Evolutionary conservation across 2,888 invertebrate species (phyloP).

Genomic region (Drosophila kokeensis): DNA sequence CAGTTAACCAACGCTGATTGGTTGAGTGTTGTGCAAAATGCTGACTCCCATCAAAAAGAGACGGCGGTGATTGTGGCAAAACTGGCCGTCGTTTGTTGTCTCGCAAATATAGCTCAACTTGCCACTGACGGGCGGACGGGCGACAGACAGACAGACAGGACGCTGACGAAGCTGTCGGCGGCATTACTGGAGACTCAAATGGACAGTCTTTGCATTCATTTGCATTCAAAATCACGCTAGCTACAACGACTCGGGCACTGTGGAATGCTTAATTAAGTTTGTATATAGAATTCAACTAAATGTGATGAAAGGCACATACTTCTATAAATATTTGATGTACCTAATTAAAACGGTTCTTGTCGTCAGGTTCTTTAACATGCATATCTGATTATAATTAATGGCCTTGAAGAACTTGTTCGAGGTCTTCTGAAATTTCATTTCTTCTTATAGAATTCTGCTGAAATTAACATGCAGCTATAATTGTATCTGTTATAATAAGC

Average conservation of each 20-base stretch:
- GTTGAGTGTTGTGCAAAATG: slow-evolving; percentile 73
- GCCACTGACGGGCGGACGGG: slow-evolving; percentile 48
- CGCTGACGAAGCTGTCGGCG: slow-evolving; percentile 58
- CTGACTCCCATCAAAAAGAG: slow-evolving; percentile 39
- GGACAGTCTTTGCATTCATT: slow-evolving; percentile 77
- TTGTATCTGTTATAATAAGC: background rate
- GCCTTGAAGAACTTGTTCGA: background rate
- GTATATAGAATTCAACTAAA: slow-evolving; percentile 11
- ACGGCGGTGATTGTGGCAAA: slow-evolving; percentile 11
- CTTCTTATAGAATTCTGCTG: background rate
- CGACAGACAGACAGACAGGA: slow-evolving; percentile 1
- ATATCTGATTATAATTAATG: background rate
- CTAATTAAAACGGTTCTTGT: background rate
- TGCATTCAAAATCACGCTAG: slow-evolving; percentile 71
- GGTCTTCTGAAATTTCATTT: background rate
- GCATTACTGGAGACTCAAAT: slow-evolving; percentile 70
- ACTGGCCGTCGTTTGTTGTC: slow-evolving; percentile 29
- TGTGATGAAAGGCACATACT: background rate
- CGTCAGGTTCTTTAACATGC: background rate
- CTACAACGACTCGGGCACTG: slow-evolving; percentile 37
- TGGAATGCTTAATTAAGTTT: slow-evolving; percentile 32
- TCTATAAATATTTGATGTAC: slow-evolving; percentile 3
- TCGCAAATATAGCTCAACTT: slow-evolving; percentile 34
- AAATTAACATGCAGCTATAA: background rate
- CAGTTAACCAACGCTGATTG: slow-evolving; percentile 79